A percentile compares a stretch with the other conserved stretches of the same genome.
Evolutionary conservation across 2,797 vertebrate species (phyloP).

Genomic region (Helicolenus hilgendorfi): DNA sequence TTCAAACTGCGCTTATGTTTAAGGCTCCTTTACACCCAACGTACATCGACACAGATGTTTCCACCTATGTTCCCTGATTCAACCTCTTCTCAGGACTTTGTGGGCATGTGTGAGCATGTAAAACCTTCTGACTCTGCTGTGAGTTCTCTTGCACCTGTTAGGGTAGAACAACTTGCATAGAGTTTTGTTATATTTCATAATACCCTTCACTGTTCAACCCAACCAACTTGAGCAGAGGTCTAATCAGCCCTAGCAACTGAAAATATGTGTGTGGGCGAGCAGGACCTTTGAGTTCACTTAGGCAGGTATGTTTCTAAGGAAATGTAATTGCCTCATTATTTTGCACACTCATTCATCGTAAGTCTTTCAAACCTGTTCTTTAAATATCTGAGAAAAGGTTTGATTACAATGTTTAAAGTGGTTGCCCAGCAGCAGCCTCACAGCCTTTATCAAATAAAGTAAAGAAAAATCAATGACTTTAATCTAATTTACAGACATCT

Average conservation of each 20-base stretch:
- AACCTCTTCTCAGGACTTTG: neutral
- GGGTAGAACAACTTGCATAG: neutral
- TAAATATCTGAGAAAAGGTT: neutral
- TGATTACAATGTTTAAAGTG: neutral
- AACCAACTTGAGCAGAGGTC: neutral
- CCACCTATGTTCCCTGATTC: neutral
- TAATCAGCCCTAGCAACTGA: neutral
- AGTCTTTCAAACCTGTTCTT: neutral
- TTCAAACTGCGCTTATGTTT: neutral
- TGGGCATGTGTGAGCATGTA: neutral
- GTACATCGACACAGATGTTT: neutral
- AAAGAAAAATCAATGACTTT: neutral
- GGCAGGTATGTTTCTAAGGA: neutral
- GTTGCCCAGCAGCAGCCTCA: neutral
- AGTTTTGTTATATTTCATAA: neutral
- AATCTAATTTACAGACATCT: neutral
- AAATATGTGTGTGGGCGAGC: no score
- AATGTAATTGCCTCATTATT: neutral
- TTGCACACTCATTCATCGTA: neutral
- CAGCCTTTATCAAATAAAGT: neutral
- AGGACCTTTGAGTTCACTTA: no score
- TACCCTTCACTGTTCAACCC: neutral
- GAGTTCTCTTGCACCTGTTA: neutral
- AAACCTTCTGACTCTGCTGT: neutral
- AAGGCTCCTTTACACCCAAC: neutral